Base-by-base conservation (phyloP, 2,797 vertebrate species). In the Poeciliopsis presidionis region DNA sequence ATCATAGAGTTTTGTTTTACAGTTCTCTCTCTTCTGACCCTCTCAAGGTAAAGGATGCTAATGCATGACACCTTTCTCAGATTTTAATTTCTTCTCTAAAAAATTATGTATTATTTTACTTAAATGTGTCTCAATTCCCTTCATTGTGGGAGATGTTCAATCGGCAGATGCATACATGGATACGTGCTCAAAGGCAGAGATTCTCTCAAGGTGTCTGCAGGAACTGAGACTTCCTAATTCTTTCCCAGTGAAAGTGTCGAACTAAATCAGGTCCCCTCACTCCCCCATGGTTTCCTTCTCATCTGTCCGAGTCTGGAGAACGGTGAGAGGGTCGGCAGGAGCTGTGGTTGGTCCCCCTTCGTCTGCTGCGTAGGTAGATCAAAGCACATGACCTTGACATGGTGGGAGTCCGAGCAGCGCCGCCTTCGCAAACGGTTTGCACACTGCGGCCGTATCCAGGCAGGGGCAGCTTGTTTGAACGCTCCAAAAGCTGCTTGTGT, bases 381-480 rank as follows among this genome's bases (percentile, higher is more conserved):
- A 84, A 82, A 87, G 85, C 47, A 79, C 76, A 30, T 76, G 74
- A 53, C 74, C 78, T 86, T 25, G 71, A 79, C 80, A 51, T 74
- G 49, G 77, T 14, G 74, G 84, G 83, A 70, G 81, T 77, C 57
- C 57, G 28, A 61, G 71, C 33, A 3, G 76, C 49, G 2, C 73
- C 33, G 79, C 55, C 77, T 69, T 43, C 3, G 0, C 39, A 36
- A 80, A 80, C 75, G 76, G 67, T 89, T 84, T 89, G 25, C 81
- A 69, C 71, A 76, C 9, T 84, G 74, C 63, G 73, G 81, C 73
- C 81, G 83, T 80, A 81, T 90, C 83, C 20, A 79, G 86, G 88
- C 85, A 77, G 78, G 90, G 85, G 87, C 81, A 77, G 80, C 63
- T 74, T 65, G 86, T 91, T 87, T 81, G 70, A 90, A 87, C 82